phyloP scores from a whole-genome alignment of 1,140 invertebrate genomes.

The Camponotus floridanus region DNA sequence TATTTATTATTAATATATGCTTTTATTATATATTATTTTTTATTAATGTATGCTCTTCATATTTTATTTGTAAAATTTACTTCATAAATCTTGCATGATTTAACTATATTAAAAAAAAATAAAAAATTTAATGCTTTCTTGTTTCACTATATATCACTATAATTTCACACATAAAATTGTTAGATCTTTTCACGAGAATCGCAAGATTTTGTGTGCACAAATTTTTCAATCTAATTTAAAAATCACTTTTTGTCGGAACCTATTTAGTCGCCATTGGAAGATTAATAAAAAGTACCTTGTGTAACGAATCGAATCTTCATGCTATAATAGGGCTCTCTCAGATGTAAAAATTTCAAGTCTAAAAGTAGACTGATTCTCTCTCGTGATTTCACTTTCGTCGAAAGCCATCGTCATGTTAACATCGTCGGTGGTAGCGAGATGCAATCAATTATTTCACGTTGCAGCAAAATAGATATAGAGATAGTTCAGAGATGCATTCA shows the following conservation, averaged over 20 bases:
- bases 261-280: neutral
- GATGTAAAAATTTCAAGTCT: neutral
- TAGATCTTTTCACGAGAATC: neutral
- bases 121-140: neutral
- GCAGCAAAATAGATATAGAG: neutral
- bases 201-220: neutral
- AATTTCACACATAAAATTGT: neutral
- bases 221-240: neutral
- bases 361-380: conserved; percentile 10
- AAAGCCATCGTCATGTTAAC: conserved; percentile 40
- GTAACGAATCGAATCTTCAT: neutral
- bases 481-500: conserved; percentile 16
- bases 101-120: neutral
- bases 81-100: neutral
- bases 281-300: neutral
- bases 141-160: neutral
- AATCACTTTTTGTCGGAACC: neutral
- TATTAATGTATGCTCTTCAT: neutral
- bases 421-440: conserved; percentile 7
- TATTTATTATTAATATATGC: neutral
- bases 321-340: neutral
- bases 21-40: neutral
- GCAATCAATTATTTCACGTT: conserved; percentile 37
- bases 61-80: neutral
- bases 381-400: conserved; percentile 60